Percentiles rank a stretch among this genome's conserved stretches.
phyloP scores from a whole-genome alignment of 1,140 invertebrate genomes.

The Drosophila yakuba region DNA sequence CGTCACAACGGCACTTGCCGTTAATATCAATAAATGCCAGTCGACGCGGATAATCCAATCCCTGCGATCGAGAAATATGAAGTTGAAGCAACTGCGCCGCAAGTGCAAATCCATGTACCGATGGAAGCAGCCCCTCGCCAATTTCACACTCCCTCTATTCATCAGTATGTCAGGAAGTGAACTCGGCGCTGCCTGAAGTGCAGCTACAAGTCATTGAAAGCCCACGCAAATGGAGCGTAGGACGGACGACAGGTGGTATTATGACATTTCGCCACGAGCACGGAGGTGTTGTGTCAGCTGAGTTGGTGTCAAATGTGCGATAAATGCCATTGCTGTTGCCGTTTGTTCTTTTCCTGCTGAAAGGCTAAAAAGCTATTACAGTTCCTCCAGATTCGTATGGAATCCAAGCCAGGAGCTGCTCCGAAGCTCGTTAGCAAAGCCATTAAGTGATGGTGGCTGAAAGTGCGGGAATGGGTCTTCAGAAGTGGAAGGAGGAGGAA shows the following conservation, averaged over 20 bases:
- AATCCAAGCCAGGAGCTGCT: too few species aligned
- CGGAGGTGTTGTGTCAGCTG: constrained; percentile 39
- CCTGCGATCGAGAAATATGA: not conserved
- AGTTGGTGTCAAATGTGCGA: constrained; percentile 17
- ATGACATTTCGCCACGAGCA: constrained; percentile 32
- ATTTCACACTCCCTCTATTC: too few species aligned
- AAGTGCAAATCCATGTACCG: too few species aligned
- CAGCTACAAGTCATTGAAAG: not conserved
- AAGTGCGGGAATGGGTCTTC: too few species aligned
- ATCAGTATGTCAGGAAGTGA: constrained; percentile 19
- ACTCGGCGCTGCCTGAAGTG: not conserved
- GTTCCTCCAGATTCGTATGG: too few species aligned
- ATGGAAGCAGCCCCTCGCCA: too few species aligned
- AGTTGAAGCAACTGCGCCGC: too few species aligned
- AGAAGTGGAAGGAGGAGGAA: not conserved
- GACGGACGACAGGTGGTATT: constrained; percentile 31
- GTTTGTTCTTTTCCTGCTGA: constrained; percentile 1
- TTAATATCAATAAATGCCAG: constrained; percentile 3
- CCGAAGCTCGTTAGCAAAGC: too few species aligned
- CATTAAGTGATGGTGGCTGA: too few species aligned
- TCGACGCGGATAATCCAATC: not conserved
- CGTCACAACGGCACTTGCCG: constrained; percentile 45
- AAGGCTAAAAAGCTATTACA: too few species aligned
- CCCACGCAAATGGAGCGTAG: constrained; percentile 2
- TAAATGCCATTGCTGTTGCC: not conserved